Conservation (phyloP, 1,140 invertebrate species). For the Solenopsis fugax region DNA sequence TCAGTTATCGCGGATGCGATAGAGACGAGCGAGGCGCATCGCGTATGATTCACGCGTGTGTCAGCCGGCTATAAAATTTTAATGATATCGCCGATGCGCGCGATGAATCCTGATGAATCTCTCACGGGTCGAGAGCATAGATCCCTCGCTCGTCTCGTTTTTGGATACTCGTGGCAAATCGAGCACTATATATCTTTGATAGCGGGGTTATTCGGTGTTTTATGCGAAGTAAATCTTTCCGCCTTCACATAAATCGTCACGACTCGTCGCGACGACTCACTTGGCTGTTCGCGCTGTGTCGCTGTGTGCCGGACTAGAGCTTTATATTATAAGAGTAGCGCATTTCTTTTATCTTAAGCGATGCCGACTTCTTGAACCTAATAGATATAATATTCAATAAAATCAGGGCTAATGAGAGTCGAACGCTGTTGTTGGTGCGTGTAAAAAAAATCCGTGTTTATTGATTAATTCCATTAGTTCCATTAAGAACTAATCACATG, state of each 20-base stretch:
- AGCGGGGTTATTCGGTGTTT: not conserved
- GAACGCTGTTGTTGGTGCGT: too few species aligned
- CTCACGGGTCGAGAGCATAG: not conserved
- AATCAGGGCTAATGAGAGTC: too few species aligned
- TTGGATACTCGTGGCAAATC: conserved; percentile 1
- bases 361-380: too few species aligned
- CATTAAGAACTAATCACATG: too few species aligned
- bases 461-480: too few species aligned
- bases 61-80: conserved; percentile 63
- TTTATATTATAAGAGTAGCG: too few species aligned
- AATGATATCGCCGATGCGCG: conserved; percentile 34
- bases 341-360: too few species aligned
- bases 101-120: conserved; percentile 56
- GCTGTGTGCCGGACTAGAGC: too few species aligned
- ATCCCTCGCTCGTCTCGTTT: not conserved
- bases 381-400: too few species aligned
- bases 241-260: not conserved
- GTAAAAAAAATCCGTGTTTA: too few species aligned
- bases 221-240: not conserved
- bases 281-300: not conserved
- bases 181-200: not conserved
- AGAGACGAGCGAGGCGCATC: not conserved
- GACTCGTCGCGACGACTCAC: not conserved
- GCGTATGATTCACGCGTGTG: conserved; percentile 43
- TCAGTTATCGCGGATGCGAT: conserved; percentile 7